A percentile compares a stretch with the other conserved stretches of the same genome.
These are phyloP conservation scores for Lucinisca nassula DNA, from an alignment of 2,888 invertebrate species.

Conservation along the genomic window DNA sequence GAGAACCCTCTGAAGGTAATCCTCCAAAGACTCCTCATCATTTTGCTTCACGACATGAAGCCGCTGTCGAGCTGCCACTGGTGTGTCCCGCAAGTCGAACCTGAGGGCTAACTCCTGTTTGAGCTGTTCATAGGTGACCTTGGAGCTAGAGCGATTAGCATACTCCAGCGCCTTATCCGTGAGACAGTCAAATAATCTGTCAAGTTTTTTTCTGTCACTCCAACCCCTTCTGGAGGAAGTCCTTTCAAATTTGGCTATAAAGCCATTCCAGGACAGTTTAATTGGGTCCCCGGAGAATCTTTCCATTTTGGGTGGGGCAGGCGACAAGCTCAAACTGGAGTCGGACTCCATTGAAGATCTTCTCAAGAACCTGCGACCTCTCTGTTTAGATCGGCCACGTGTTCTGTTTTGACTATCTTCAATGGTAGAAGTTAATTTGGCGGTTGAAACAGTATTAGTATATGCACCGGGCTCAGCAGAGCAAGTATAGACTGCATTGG, in stretches of 20 bases:
- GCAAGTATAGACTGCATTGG: background rate
- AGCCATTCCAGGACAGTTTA: background rate
- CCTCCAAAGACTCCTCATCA: background rate
- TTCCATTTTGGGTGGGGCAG: background rate
- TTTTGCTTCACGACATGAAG: background rate
- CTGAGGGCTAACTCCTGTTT: background rate
- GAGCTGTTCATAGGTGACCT: background rate
- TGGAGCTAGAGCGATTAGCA: background rate
- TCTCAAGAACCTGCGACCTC: background rate
- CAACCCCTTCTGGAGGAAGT: background rate
- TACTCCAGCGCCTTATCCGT: background rate
- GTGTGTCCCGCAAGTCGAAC: background rate
- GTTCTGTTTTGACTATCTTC: background rate
- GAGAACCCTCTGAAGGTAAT: background rate
- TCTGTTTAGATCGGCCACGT: background rate
- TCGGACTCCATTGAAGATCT: background rate
- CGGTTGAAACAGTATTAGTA: background rate
- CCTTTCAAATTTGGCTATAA: background rate
- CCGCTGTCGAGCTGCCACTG: background rate
- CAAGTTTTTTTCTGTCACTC: background rate
- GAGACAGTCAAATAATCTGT: constrained; percentile 4
- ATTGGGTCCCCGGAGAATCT: background rate
- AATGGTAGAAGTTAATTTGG: background rate
- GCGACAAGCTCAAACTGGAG: background rate
- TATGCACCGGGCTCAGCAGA: background rate